phyloP scores from a whole-genome alignment of 2,113 vertebrate species.

The Todiramphus chloris region DNA sequence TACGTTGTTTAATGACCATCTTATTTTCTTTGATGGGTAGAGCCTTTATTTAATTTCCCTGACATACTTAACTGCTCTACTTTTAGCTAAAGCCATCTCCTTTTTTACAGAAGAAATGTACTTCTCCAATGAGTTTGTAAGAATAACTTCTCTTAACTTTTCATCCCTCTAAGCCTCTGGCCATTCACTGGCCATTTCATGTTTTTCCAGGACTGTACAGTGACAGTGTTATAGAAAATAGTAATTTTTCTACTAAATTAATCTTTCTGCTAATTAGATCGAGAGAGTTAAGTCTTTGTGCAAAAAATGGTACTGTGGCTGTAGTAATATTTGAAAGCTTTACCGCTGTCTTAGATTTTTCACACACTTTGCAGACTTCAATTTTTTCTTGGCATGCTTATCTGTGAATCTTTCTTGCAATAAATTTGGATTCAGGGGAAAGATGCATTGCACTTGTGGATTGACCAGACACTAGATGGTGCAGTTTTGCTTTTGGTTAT shows the following conservation, averaged over 20 bases:
- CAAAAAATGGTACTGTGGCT: not conserved
- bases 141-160: not conserved
- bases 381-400: accelerated
- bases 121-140: not conserved
- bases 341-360: not conserved
- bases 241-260: not conserved
- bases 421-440: not conserved
- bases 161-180: not conserved
- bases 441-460: accelerated
- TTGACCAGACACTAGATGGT: slow-evolving; percentile 60
- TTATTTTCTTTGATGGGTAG: not conserved
- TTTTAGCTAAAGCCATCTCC: not conserved
- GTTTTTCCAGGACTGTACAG: not conserved
- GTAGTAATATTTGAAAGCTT: not conserved
- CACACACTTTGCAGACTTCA: not conserved
- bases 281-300: not conserved
- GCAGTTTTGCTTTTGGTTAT: not conserved
- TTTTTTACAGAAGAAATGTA: not conserved
- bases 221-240: not conserved
- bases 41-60: not conserved
- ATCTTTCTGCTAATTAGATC: not conserved
- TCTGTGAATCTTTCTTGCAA: accelerated
- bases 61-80: not conserved
- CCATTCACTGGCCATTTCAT: not conserved
- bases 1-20: not conserved